phyloP scores from a whole-genome alignment of 2,888 invertebrate species.

The Drosophila anomelani region DNA sequence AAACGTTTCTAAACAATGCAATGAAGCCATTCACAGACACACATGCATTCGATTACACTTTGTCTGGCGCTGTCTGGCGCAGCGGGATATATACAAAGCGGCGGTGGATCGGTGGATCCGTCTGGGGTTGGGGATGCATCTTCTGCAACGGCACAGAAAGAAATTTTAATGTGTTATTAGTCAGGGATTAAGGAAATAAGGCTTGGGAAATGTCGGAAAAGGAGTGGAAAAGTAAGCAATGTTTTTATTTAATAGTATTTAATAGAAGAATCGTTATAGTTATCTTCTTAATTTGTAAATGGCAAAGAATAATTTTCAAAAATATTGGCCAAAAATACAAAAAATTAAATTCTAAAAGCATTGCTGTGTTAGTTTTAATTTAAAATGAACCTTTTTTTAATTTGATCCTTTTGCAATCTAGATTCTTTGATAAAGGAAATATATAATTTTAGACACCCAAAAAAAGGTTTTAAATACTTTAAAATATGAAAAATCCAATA shows the following conservation, averaged over 20 bases:
- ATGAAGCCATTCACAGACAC: conserved; percentile 52
- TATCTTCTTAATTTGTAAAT: too few relatives aligned
- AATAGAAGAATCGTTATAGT: too few relatives aligned
- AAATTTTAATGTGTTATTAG: background rate
- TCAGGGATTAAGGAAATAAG: background rate
- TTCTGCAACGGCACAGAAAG: conserved; percentile 23
- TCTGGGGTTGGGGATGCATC: conserved; percentile 30
- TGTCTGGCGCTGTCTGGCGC: conserved; percentile 50
- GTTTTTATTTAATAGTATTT: too few relatives aligned
- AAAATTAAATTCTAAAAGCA: too few relatives aligned
- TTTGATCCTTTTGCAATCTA: too few relatives aligned
- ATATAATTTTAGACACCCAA: background rate
- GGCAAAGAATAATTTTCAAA: too few relatives aligned
- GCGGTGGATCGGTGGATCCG: conserved; percentile 21
- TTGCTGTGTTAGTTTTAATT: too few relatives aligned
- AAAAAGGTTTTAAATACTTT: too few relatives aligned
- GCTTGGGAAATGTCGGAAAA: background rate
- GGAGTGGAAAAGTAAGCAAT: background rate
- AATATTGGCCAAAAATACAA: too few relatives aligned
- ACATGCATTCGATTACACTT: conserved; percentile 35
- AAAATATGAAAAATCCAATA: background rate
- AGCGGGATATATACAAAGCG: conserved; percentile 50
- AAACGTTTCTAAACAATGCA: conserved; percentile 74
- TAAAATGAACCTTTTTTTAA: too few relatives aligned
- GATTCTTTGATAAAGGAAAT: too few relatives aligned